Evolutionary conservation across 2,797 vertebrate genomes (phyloP).

Genomic region (Takifugu rubripes): DNA sequence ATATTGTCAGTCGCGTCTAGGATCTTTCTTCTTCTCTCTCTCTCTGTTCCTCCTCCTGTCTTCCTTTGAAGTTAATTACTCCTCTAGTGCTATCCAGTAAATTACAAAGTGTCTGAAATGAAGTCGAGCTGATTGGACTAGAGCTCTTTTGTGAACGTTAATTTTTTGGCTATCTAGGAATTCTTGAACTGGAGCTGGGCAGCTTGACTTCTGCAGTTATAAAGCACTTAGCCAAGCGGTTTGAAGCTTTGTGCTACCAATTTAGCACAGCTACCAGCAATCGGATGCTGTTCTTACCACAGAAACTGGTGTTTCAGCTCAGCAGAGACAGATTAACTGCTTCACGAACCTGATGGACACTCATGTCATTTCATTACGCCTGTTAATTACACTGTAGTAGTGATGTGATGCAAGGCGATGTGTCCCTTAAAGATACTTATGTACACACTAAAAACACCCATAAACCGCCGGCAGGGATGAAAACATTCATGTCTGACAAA

Average conservation of each 20-base stretch:
- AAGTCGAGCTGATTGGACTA: slow-evolving; percentile 60
- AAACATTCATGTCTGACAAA: too few relatives aligned
- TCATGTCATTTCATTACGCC: too few relatives aligned
- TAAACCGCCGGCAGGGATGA: too few relatives aligned
- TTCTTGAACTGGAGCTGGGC: slow-evolving; percentile 21
- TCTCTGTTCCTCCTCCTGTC: slow-evolving; percentile 23
- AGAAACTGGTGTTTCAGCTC: slow-evolving; percentile 1
- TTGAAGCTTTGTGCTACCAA: slow-evolving; percentile 17
- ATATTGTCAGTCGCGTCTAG: slow-evolving; percentile 42
- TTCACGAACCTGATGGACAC: too few relatives aligned
- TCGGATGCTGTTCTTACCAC: slow-evolving; percentile 3
- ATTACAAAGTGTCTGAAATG: slow-evolving; percentile 58
- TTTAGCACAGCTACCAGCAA: slow-evolving; percentile 28
- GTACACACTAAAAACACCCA: too few relatives aligned
- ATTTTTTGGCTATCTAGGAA: slow-evolving; percentile 41
- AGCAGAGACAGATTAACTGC: too few relatives aligned
- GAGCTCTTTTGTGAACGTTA: slow-evolving; percentile 45
- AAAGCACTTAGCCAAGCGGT: slow-evolving; percentile 27
- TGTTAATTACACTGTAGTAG: too few relatives aligned
- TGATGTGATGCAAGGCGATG: too few relatives aligned
- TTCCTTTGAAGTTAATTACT: slow-evolving; percentile 54
- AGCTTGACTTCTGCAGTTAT: slow-evolving; percentile 33
- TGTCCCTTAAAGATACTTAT: too few relatives aligned
- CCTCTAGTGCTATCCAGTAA: slow-evolving; percentile 52
- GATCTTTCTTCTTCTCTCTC: slow-evolving; percentile 8